phyloP scores from a whole-genome alignment of 2,113 vertebrate species.

The Gorsachius goisagi region DNA sequence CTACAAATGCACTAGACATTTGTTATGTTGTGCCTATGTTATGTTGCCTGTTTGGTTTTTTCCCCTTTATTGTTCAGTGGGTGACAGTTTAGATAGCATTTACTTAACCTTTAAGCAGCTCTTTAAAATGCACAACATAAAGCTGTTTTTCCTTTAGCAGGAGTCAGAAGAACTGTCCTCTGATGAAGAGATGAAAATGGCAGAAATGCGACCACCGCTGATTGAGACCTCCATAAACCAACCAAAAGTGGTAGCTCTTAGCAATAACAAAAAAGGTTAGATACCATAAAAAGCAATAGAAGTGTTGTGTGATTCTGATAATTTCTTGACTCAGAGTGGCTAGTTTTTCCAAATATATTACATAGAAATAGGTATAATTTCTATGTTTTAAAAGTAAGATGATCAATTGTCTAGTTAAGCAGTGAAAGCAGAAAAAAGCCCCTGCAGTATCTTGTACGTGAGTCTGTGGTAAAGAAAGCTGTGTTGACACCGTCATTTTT shows the following conservation, averaged over 20 bases:
- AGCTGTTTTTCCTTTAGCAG: constrained; percentile 64
- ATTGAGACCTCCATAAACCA: constrained; percentile 97
- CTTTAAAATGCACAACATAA: neutral
- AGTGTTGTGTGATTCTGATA: neutral
- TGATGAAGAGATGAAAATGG: constrained; percentile 98
- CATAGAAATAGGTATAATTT: neutral
- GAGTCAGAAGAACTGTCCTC: constrained; percentile 95
- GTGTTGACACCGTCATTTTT: neutral
- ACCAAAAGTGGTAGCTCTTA: constrained; percentile 94
- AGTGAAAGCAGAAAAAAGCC: neutral
- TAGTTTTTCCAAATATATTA: neutral
- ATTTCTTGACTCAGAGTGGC: neutral
- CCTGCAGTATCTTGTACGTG: neutral
- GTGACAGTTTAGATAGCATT: neutral
- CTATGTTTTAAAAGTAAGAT: neutral
- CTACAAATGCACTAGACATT: neutral
- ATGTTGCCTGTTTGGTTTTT: neutral
- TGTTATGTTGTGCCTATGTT: neutral
- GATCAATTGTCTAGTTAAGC: neutral
- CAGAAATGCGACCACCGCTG: constrained; percentile 94
- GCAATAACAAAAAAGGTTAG: constrained; percentile 95
- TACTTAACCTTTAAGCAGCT: neutral
- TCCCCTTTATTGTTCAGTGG: neutral
- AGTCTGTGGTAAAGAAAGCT: neutral
- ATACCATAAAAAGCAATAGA: neutral